These are phyloP conservation scores for Halcyon smyrnensis DNA, from an alignment of 2,797 vertebrate species.

Conservation along the genomic window DNA sequence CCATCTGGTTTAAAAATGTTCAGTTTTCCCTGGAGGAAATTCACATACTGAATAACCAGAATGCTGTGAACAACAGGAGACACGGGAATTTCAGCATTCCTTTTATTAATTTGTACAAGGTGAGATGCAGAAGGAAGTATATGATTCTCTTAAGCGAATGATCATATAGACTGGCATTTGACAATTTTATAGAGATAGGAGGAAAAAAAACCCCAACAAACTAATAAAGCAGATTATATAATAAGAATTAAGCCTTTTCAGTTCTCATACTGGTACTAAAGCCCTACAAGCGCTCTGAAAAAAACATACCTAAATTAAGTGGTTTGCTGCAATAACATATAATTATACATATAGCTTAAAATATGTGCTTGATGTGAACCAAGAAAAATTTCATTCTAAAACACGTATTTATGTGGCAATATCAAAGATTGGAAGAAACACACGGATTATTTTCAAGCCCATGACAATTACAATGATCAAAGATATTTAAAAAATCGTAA, in stretches of 20 bases:
- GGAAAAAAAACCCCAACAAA: not conserved
- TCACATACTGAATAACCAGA: not conserved
- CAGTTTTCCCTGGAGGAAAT: not conserved
- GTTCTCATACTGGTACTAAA: not conserved
- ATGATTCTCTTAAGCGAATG: not conserved
- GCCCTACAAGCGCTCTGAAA: not conserved
- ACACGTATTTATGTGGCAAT: not conserved
- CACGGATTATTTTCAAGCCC: not conserved
- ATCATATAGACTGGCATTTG: not conserved
- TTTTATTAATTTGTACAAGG: not conserved
- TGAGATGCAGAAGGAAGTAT: not conserved
- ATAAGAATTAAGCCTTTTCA: not conserved
- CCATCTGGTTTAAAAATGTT: not conserved
- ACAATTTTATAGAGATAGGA: not conserved
- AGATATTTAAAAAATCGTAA: not conserved
- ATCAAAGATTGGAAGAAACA: not conserved
- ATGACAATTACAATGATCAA: not conserved
- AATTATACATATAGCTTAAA: not conserved
- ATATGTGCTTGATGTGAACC: not conserved
- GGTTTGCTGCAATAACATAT: not conserved
- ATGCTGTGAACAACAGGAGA: not conserved
- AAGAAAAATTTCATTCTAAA: not conserved
- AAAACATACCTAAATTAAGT: not conserved
- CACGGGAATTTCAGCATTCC: not conserved
- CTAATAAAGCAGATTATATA: not conserved